Evolutionary conservation across 1,140 invertebrate genomes (phyloP), one percentile per base, ranked within the genome.

Genomic region (Caerostris darwini): DNA sequence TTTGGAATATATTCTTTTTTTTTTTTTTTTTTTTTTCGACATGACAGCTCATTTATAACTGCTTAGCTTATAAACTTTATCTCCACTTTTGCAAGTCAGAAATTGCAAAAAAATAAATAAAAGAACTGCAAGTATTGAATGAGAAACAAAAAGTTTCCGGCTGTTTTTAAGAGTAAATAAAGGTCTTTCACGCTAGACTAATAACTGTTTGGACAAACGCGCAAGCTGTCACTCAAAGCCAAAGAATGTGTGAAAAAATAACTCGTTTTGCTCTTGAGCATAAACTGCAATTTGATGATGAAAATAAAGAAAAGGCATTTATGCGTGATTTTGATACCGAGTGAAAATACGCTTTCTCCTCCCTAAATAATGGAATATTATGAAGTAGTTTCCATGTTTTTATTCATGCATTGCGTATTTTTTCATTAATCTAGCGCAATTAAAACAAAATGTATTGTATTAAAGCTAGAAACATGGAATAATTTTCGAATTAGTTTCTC

Each of bases 101-200:
- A 64, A 64, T 17, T 64, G n/a, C 14, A 17, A 77, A 2, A 53
- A 77, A 77, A 77, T 5, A 12, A 77, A 77, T 10, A 34, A 12
- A 19, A 77, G 50, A 77, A 77, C 34, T 4, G 10, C 6, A 19
- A 53, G 59, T 61, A 77, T 19, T 77, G 34, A 77, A 50, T 77
- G 69, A 77, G 50, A 50, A 34, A 77, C 34, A 77, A n/a, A 77
- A 77, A 34, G 7, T 19, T 12, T 77, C 50, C 69, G 8, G 69
- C 69, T 53, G 69, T 77, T 77, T 10, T 77, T 34, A 77, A 77
- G 34, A 77, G 69, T 77, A 77, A 77, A 77, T 77, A 77, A 77
- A 77, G 69, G 50, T 77, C 69, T 34, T 77, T 77, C 69, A 77
- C 50, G 69, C 69, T 77, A 77, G 69, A 77, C 69, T 77, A 77